Evolutionary conservation across 2,888 invertebrate species (phyloP).

Genomic region (Bembecia ichneumoniformis): DNA sequence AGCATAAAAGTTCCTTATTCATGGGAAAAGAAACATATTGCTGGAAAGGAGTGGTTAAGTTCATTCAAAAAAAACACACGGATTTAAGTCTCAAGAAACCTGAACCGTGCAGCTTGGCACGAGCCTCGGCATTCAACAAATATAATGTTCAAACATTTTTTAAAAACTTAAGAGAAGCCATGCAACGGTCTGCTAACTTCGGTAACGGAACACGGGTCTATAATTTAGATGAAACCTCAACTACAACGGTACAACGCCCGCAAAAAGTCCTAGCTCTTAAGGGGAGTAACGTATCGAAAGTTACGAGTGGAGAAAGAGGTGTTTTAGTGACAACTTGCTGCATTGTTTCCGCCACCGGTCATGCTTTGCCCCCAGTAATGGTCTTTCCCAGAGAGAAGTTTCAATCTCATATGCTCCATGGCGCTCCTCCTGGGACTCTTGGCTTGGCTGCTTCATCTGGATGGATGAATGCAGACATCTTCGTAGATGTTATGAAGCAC

Average conservation of each 20-base stretch:
- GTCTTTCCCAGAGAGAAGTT: slow-evolving; percentile 25
- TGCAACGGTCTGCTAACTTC: background rate
- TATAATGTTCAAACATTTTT: slow-evolving; percentile 13
- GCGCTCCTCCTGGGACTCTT: slow-evolving; percentile 27
- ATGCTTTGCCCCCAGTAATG: slow-evolving; percentile 20
- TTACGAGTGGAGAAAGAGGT: slow-evolving; percentile 13
- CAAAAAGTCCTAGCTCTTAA: slow-evolving; percentile 12
- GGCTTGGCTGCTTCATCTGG: slow-evolving; percentile 25
- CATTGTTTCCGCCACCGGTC: slow-evolving; percentile 14
- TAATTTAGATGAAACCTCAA: slow-evolving; percentile 15
- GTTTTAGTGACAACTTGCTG: slow-evolving; percentile 13
- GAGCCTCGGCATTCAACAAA: slow-evolving; percentile 11
- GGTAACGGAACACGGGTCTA: slow-evolving; percentile 8
- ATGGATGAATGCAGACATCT: slow-evolving; percentile 28
- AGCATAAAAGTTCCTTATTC: background rate
- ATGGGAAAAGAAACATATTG: background rate
- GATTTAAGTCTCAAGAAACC: slow-evolving; percentile 12
- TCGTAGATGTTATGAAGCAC: slow-evolving; percentile 24
- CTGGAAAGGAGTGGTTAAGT: slow-evolving; percentile 9
- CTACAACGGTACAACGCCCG: slow-evolving; percentile 12
- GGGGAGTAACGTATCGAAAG: slow-evolving; percentile 11
- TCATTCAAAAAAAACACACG: slow-evolving; percentile 3
- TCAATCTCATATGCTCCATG: slow-evolving; percentile 22
- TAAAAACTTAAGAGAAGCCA: slow-evolving; percentile 5
- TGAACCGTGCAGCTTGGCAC: slow-evolving; percentile 11